These are phyloP conservation scores for Drosophila anomalata DNA, from an alignment of 2,888 invertebrate genomes.

Conservation along the genomic window DNA sequence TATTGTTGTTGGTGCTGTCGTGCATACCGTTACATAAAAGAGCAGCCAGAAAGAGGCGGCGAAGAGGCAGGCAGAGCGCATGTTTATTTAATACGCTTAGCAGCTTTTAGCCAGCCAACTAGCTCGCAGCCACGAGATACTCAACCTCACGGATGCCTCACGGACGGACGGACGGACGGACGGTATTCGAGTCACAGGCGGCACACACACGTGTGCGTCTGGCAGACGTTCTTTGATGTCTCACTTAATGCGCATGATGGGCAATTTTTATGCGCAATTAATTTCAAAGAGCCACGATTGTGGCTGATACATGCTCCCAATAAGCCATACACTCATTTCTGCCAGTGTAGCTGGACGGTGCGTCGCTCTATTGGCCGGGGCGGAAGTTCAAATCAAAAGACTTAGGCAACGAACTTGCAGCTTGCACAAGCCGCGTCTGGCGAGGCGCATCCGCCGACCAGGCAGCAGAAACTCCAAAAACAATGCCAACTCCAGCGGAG, in stretches of 20 bases:
- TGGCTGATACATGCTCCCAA: not conserved
- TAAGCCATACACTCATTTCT: not conserved
- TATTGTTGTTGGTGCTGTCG: conserved; percentile 55
- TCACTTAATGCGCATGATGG: conserved; percentile 57
- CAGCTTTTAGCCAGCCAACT: conserved; percentile 66
- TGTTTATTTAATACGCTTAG: conserved; percentile 76
- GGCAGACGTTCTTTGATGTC: conserved; percentile 49
- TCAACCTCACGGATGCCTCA: not conserved
- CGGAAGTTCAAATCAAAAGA: conserved; percentile 75
- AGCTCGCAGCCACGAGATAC: conserved; percentile 13
- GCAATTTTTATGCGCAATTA: conserved; percentile 57
- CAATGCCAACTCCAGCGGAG: conserved; percentile 11
- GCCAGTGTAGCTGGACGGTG: not conserved
- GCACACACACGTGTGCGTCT: not conserved
- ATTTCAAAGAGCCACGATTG: conserved; percentile 37
- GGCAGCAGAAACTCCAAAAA: conserved; percentile 17
- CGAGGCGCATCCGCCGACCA: conserved; percentile 53
- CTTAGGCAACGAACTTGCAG: conserved; percentile 70
- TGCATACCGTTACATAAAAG: conserved; percentile 72
- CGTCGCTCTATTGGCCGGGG: conserved; percentile 1
- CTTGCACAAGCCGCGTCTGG: conserved; percentile 40
- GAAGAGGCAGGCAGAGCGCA: conserved; percentile 29
- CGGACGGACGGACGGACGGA: too few species aligned
- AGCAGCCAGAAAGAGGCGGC: conserved; percentile 35
- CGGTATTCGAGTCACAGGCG: too few species aligned